Evolutionary conservation across 37 sponge, comb jelly and placozoan species (phyloP), one percentile per base, ranked within the genome.

Genomic region (Amphimedon queenslandica): DNA sequence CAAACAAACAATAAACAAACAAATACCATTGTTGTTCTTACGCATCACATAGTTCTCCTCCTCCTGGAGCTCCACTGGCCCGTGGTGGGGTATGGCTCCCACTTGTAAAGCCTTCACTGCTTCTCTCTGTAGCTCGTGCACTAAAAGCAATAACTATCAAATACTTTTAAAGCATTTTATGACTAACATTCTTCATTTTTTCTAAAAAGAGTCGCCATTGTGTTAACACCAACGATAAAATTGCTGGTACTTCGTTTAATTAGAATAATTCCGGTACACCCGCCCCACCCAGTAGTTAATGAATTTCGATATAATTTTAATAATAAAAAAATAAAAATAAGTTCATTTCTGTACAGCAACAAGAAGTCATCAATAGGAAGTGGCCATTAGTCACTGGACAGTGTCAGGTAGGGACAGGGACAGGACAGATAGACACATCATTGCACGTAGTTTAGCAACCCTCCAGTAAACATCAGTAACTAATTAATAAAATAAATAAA

Each of bases 71-170:
- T 72, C 60, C 21, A 70, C 2, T 13, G 77, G 84, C 6, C 77
- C 77, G 39, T 76, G 71, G 21, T 11, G 61, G 5, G 28, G 24
- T n/a, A 25, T n/a, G 23, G 24, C 61, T n/a, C 77, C 72, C 1
- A 66, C 28, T 8, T 78, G 65, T 35, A 84, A 71, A 29, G 79
- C 79, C 51, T 84, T 84, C 0, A 72, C 78, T 0, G 79, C 85
- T 27, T 72, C 79, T 41, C 77, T 84, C 63, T 84, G 77, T n/a
- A 84, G 40, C 42, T 84, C 79, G 31, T 84, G 85, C 11, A 84
- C 85, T 84, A 43, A 47, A 47, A 18, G 8, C 13, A 47, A 47
- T 18, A 47, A 47, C 53, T 18, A 47, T 47, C 13, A 13, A 47
- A 18, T 47, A 18, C 53, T 18, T 47, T 47, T 47, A 47, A 47